Conservation (phyloP, 2,113 vertebrate genomes). For the Cyanoderma ruficeps region DNA sequence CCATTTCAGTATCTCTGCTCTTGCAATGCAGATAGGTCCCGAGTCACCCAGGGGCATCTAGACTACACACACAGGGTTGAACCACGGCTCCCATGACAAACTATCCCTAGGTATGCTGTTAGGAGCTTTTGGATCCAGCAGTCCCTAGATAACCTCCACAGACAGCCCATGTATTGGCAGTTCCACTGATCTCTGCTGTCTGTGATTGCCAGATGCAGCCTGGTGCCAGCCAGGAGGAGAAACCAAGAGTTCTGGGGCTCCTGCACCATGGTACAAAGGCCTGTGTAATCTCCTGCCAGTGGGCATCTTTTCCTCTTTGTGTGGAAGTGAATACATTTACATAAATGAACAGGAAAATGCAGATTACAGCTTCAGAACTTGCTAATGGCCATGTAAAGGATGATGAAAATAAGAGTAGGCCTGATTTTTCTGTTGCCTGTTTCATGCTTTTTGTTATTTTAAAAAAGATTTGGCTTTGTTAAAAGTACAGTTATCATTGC, state of each 20-base stretch:
- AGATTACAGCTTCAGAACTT: background rate
- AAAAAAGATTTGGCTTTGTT: background rate
- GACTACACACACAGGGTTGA: background rate
- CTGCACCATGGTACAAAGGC: background rate
- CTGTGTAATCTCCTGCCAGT: background rate
- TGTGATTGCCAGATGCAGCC: background rate
- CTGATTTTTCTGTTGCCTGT: background rate
- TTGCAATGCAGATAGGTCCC: rapidly evolving
- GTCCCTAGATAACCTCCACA: background rate
- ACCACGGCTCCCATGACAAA: background rate
- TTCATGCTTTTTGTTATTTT: background rate
- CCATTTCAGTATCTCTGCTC: background rate
- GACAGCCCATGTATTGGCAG: background rate
- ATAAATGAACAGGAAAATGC: background rate
- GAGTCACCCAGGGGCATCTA: background rate
- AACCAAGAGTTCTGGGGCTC: background rate
- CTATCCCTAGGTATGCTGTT: background rate
- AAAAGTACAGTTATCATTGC: background rate
- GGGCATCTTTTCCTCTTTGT: background rate
- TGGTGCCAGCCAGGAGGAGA: background rate
- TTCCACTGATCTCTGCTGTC: background rate
- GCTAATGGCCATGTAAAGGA: background rate
- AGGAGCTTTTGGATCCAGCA: background rate
- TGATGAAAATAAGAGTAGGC: background rate
- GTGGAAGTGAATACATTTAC: background rate